Base-by-base conservation (phyloP, 1,140 invertebrate species). In the Zaprionus lachaisei region DNA sequence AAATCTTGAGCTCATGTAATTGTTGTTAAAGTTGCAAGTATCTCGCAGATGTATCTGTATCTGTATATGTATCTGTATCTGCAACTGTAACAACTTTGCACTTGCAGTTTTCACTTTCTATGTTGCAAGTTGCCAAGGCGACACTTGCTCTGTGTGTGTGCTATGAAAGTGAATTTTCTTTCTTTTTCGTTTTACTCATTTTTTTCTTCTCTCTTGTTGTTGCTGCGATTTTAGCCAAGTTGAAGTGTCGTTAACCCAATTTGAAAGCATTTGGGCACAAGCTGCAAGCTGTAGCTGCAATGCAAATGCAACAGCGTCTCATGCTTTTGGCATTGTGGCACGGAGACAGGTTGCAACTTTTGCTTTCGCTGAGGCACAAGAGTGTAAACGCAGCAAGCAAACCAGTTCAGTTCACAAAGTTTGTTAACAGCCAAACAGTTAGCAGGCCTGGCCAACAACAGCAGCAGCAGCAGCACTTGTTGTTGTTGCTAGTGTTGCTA, bases 171-270 rank as follows among this genome's bases (percentile, higher is more conserved):
- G 83, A 60, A 76, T 74, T 75, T 70, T 58, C 37, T 63, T 70
- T 51, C 28, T 61, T 72, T 56, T 54, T 51, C 67, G 64, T 72
- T 76, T 62, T 54, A 38, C 26, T 67, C 28, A 38, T 51, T 70
- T 54, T n/a, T 31, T 22, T 61, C 31, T 5, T 41, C 54, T 37
- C 38, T 58, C 20, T 37, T 55, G 55, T 24, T 31, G 34, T 51
- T 58, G 20, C 47, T 58, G 47, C 47, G n/a, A 51, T 63, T 63
- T 65, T 17, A 61, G 54, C 55, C 69, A 63, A 80, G 75, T 80
- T 89, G 84, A 85, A 89, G 81, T 89, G 84, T 89, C 84, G 84
- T 89, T 89, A 89, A 89, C 84, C 84, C 84, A 89, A 89, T 89
- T 89, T 85, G 85, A 89, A 81, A 89, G 81, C 84, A 84, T 87